Evolutionary conservation across 2,797 vertebrate genomes (phyloP).

Genomic region (Pseudochirops corinnae): DNA sequence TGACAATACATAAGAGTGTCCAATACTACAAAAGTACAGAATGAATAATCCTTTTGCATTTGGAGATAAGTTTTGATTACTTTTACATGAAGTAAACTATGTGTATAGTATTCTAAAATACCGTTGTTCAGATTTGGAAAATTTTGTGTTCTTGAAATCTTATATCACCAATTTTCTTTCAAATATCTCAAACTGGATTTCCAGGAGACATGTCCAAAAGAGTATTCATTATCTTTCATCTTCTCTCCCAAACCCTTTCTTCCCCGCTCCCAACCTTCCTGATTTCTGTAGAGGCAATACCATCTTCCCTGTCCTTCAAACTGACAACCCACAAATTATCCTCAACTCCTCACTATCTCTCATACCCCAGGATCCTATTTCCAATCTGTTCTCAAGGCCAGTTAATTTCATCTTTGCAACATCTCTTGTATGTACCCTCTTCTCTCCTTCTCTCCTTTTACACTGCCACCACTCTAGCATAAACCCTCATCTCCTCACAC

Average conservation of each 20-base stretch:
- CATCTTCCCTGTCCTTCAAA: not conserved
- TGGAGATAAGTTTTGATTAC: not conserved
- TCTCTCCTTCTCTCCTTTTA: no score
- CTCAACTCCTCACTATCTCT: not conserved
- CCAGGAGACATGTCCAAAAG: not conserved
- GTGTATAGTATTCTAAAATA: not conserved
- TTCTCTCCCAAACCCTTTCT: not conserved
- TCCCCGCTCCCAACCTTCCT: not conserved
- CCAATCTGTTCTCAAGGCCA: no score
- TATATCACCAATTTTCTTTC: not conserved
- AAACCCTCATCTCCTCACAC: no score
- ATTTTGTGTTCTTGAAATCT: not conserved
- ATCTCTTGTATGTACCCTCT: no score
- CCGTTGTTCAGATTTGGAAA: not conserved
- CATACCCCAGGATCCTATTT: not conserved
- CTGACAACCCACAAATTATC: not conserved
- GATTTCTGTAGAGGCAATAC: not conserved
- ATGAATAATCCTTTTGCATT: not conserved
- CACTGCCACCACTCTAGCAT: no score
- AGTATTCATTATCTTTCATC: not conserved
- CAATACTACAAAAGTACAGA: not conserved
- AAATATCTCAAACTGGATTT: not conserved
- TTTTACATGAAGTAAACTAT: not conserved
- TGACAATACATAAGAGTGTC: fast-evolving
- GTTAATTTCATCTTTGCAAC: no score